Base-by-base conservation (phyloP, 2,888 invertebrate species). In the Adineta ricciae region DNA sequence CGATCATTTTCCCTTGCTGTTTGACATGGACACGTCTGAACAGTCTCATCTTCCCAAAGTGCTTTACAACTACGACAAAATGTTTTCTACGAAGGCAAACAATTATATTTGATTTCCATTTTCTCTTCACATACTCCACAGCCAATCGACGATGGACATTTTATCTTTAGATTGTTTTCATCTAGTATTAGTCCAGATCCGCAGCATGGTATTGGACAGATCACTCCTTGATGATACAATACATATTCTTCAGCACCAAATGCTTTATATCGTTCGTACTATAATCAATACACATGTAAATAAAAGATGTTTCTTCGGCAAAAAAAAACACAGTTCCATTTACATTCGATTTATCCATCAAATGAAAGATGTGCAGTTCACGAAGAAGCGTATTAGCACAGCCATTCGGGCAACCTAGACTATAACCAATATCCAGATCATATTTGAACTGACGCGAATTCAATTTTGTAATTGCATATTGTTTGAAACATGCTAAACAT, bases 351-450 rank as follows among this genome's bases (percentile, higher is more conserved):
- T 78, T 78, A n/a, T 41, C 41, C 38, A 78, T 78, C 16, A 78
- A 78, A 41, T n/a, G 41, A 78, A 78, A 78, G n/a, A 41, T 24
- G 41, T 78, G 78, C 14, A 78, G 41, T n/a, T 78, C 78, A 41
- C 41, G 38, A 41, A 78, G 38, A 38, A 78, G 41, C 41, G 78
- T 78, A 78, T 78, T 38, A 4, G 78, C 11, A 78, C 78, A 78
- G 14, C 41, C 41, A 41, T n/a, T 3, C 41, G 64, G 84, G 50
- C 84, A 84, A 36, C 73, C 84, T 16, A 84, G 64, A 14, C 41
- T 84, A 38, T 84, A 84, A 32, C 84, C 84, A n/a, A 84, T 64
- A 41, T 56, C 49, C 21, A 38, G 9, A 84, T 72, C 52, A 50
- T 41, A 50, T 38, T 46, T 64, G n/a, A 84, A 84, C 21, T 46